A percentile compares a stretch with the other conserved stretches of the same genome.
These are phyloP conservation scores for Macrotis lagotis DNA, from an alignment of 2,113 vertebrate genomes.

Conservation along the genomic window DNA sequence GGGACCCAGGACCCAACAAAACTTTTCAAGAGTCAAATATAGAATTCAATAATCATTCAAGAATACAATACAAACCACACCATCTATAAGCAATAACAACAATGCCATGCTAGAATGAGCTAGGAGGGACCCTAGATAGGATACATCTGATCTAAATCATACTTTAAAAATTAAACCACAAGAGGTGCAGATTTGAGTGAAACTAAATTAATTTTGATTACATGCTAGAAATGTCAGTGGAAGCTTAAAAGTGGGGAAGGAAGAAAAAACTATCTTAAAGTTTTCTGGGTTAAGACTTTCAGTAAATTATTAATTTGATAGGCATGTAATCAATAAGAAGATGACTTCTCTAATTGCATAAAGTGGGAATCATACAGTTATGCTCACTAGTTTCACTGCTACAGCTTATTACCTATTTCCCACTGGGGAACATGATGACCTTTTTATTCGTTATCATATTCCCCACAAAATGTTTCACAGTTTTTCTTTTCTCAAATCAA, in stretches of 20 bases:
- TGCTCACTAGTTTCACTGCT: neutral
- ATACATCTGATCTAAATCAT: too few relatives aligned
- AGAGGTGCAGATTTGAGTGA: neutral
- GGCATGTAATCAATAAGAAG: neutral
- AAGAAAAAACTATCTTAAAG: neutral
- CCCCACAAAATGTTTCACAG: neutral
- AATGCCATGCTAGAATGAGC: too few relatives aligned
- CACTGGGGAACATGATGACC: neutral
- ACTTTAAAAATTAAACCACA: conserved; percentile 19
- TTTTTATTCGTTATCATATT: neutral
- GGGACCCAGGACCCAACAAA: too few relatives aligned
- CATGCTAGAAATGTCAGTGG: conserved; percentile 1
- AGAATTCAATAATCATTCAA: too few relatives aligned
- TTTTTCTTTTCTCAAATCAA: neutral
- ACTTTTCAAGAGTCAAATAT: too few relatives aligned
- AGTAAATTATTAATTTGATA: neutral
- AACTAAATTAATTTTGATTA: neutral
- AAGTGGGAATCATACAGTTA: neutral
- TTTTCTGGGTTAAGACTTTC: neutral
- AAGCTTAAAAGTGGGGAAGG: too few relatives aligned
- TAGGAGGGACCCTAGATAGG: too few relatives aligned
- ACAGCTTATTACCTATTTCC: neutral
- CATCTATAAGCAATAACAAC: too few relatives aligned
- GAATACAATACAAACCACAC: too few relatives aligned
- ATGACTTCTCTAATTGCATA: neutral